These are phyloP conservation scores for Poeciliopsis turrubarensis DNA, from an alignment of 2,113 vertebrate genomes.

Conservation along the genomic window DNA sequence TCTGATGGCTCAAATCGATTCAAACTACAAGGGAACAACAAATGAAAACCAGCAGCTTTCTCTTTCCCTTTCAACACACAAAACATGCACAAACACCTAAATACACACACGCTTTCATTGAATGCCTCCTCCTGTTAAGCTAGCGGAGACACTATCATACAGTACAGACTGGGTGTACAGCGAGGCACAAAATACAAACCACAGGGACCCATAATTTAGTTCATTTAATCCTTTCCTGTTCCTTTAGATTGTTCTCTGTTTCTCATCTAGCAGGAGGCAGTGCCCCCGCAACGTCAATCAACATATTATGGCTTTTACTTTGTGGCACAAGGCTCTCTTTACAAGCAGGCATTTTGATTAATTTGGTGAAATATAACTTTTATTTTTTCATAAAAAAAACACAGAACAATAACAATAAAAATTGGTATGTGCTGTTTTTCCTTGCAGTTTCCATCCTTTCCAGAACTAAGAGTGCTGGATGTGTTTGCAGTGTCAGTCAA, in stretches of 20 bases:
- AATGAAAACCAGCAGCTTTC: conserved; percentile 26
- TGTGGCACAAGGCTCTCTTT: too few species aligned
- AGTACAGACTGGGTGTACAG: not conserved
- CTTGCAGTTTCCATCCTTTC: too few species aligned
- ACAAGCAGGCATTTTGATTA: too few species aligned
- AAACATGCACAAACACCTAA: conserved; percentile 2
- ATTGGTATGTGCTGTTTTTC: too few species aligned
- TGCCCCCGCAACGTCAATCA: too few species aligned
- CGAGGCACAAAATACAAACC: not conserved
- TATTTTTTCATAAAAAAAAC: too few species aligned
- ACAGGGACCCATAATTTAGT: conserved; percentile 5
- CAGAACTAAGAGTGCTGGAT: not conserved
- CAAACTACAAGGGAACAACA: conserved; percentile 18
- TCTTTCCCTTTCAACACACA: too few species aligned
- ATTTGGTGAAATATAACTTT: too few species aligned
- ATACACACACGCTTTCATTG: not conserved
- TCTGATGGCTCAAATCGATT: conserved; percentile 47
- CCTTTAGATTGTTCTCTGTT: not conserved
- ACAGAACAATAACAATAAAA: too few species aligned
- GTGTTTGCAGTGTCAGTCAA: not conserved
- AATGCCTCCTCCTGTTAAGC: too few species aligned
- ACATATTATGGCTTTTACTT: too few species aligned
- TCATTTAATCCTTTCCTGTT: not conserved
- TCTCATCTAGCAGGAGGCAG: too few species aligned
- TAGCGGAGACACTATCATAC: not conserved